phyloP scores from a whole-genome alignment of 2,113 vertebrate genomes.

The Siphamia tubifer region DNA sequence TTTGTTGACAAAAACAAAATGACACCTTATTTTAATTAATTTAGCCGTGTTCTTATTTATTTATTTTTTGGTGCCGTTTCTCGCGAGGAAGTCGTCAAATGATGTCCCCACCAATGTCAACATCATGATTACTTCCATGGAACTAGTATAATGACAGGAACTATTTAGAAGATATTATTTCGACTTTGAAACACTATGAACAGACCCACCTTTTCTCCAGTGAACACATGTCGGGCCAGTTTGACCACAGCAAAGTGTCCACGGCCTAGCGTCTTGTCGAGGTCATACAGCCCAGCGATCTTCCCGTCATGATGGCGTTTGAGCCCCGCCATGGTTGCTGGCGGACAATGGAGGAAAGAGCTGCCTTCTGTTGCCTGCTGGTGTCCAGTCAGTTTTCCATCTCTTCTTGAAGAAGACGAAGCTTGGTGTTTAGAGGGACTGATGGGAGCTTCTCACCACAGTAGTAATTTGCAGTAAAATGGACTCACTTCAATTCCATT shows the following conservation, averaged over 20 bases:
- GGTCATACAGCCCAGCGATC: constrained; percentile 96
- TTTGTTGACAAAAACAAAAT: no score
- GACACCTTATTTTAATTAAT: no score
- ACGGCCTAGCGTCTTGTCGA: constrained; percentile 97
- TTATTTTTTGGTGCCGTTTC: no score
- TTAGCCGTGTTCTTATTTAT: no score
- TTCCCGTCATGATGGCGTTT: constrained; percentile 97
- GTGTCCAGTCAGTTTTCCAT: constrained; percentile 58
- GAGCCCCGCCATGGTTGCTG: constrained; percentile 90
- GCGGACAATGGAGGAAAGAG: constrained; percentile 36
- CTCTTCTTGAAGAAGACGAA: background rate
- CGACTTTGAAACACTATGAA: no score
- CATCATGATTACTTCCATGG: no score
- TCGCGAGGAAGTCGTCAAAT: no score
- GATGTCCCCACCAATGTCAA: no score
- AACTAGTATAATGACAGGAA: no score
- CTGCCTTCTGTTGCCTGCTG: constrained; percentile 22
- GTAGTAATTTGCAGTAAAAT: no score
- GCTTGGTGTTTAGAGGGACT: background rate
- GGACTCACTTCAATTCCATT: no score
- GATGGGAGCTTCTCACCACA: background rate
- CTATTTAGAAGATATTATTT: no score
- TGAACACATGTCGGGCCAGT: constrained; percentile 97
- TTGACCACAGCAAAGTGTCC: constrained; percentile 99
- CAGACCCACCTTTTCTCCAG: constrained; percentile 87